These are phyloP conservation scores for Xylocopa sonorina DNA, from an alignment of 1,140 invertebrate species.

Conservation along the genomic window DNA sequence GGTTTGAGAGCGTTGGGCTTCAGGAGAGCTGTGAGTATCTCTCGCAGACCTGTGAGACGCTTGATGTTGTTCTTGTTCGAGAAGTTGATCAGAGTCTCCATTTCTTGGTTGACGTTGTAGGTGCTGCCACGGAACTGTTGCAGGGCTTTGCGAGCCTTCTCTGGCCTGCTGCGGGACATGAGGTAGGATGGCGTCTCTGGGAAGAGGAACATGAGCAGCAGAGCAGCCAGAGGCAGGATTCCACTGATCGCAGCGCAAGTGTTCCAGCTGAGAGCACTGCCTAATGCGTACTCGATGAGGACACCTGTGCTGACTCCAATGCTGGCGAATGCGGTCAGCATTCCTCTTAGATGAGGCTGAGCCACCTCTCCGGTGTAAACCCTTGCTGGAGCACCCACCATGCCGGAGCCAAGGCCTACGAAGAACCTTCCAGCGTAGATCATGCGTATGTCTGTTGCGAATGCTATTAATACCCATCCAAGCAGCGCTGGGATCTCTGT, in stretches of 20 bases:
- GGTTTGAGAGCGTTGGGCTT: constrained; percentile 86
- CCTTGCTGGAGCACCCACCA: constrained; percentile 87
- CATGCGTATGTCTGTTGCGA: constrained; percentile 83
- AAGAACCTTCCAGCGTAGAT: constrained; percentile 86
- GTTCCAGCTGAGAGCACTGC: constrained; percentile 84
- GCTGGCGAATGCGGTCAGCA: constrained; percentile 85
- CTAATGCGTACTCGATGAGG: constrained; percentile 85
- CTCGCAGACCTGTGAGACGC: constrained; percentile 81
- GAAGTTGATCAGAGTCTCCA: constrained; percentile 84
- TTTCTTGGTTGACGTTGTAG: constrained; percentile 85
- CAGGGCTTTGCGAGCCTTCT: constrained; percentile 84
- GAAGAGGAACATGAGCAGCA: constrained; percentile 85
- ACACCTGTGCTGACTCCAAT: constrained; percentile 86
- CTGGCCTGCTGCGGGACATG: constrained; percentile 84
- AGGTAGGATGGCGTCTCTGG: constrained; percentile 89
- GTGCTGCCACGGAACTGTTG: constrained; percentile 85
- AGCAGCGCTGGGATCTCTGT: constrained; percentile 87
- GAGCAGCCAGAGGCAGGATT: constrained; percentile 83
- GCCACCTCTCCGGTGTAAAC: constrained; percentile 88
- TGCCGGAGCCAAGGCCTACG: constrained; percentile 86
- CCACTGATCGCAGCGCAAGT: constrained; percentile 84
- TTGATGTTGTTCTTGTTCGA: constrained; percentile 85
- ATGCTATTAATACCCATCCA: constrained; percentile 86
- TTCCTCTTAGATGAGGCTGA: constrained; percentile 87
- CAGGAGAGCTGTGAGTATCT: constrained; percentile 83